phyloP scores from a whole-genome alignment of 1,140 invertebrate species.

The Nephotettix cincticeps region DNA sequence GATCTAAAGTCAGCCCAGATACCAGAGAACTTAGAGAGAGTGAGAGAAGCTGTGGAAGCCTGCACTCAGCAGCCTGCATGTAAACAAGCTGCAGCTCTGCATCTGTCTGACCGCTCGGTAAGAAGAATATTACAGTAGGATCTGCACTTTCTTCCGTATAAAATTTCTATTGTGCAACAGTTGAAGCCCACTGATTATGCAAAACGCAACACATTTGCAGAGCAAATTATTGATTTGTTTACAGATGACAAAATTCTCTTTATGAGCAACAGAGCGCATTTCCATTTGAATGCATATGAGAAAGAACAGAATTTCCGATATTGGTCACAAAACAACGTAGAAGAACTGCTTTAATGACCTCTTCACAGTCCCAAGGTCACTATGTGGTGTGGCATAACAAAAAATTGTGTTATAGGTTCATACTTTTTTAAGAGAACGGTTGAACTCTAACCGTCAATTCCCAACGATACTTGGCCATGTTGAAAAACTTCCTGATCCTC shows the following conservation, averaged over 20 bases:
- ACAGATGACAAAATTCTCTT: conserved; percentile 25
- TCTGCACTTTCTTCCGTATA: conserved; percentile 33
- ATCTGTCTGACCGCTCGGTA: too few relatives aligned
- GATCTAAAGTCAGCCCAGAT: not conserved
- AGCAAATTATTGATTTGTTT: conserved; percentile 24
- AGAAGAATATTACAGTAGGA: conserved; percentile 10
- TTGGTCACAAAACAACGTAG: conserved; percentile 40
- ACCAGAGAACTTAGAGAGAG: not conserved
- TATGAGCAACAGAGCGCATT: conserved; percentile 26
- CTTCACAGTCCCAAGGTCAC: conserved; percentile 44
- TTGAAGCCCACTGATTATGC: conserved; percentile 30
- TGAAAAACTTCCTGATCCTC: too few relatives aligned
- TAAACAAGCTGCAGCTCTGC: conserved; percentile 2
- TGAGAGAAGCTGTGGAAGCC: conserved; percentile 3
- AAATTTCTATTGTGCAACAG: conserved; percentile 29
- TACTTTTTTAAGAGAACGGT: conserved; percentile 20
- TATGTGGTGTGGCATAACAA: conserved; percentile 41
- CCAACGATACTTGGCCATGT: conserved; percentile 11
- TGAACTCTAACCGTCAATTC: conserved; percentile 21
- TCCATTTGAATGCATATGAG: conserved; percentile 43
- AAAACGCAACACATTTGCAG: conserved; percentile 26
- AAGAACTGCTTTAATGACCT: conserved; percentile 41
- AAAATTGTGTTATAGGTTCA: conserved; percentile 33
- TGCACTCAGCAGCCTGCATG: not conserved
- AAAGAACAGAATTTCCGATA: conserved; percentile 47